These are phyloP conservation scores for Drosophila bocki DNA, from an alignment of 1,140 invertebrate genomes.

Conservation along the genomic window DNA sequence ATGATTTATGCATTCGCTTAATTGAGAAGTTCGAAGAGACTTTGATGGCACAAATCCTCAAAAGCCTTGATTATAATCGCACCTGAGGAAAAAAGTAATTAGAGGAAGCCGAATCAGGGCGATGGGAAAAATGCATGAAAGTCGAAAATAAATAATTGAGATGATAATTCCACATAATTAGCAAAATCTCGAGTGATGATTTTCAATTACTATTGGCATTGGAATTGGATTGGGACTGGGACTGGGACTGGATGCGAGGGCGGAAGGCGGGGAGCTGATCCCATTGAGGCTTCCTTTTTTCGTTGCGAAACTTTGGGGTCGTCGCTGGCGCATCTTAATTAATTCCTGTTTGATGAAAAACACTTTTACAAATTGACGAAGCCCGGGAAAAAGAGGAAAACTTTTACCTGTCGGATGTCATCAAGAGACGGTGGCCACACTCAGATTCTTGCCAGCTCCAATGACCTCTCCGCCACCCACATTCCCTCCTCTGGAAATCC, in stretches of 20 bases:
- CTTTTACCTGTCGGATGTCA: conserved; percentile 70
- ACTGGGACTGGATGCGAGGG: conserved; percentile 17
- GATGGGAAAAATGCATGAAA: conserved; percentile 66
- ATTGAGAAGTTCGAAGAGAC: conserved; percentile 82
- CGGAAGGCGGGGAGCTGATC: conserved; percentile 17
- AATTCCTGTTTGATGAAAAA: conserved; percentile 83
- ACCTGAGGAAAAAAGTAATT: conserved; percentile 78
- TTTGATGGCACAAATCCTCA: conserved; percentile 77
- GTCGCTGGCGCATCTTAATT: conserved; percentile 69
- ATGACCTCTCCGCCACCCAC: conserved; percentile 29
- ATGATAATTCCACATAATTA: conserved; percentile 84
- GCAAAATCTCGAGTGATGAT: conserved; percentile 82
- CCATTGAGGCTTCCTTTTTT: conserved; percentile 30
- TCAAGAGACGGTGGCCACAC: conserved; percentile 16
- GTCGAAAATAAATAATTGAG: conserved; percentile 83
- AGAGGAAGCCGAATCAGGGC: conserved; percentile 38
- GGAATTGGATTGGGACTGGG: conserved; percentile 35
- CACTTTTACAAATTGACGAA: conserved; percentile 82
- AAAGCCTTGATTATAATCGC: conserved; percentile 81
- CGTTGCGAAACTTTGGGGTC: conserved; percentile 53
- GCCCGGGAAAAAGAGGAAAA: conserved; percentile 56
- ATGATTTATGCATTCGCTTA: conserved; percentile 85
- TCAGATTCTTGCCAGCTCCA: conserved; percentile 45
- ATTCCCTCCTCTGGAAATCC: conserved; percentile 50
- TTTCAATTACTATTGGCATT: conserved; percentile 76